Evolutionary conservation across 2,113 vertebrate species (phyloP).

Genomic region (Silurus asotus): DNA sequence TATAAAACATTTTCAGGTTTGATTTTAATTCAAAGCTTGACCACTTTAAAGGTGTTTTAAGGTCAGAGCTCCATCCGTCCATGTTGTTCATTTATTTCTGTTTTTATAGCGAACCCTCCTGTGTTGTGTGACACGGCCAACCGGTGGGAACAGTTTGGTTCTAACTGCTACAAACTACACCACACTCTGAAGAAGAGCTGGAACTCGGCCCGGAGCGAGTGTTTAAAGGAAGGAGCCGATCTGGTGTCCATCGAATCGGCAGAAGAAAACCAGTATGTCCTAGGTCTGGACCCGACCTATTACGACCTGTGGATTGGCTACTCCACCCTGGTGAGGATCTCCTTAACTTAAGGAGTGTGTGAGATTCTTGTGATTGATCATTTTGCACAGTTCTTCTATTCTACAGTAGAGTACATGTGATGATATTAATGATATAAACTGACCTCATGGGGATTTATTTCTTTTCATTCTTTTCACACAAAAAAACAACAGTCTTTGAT

Average conservation of each 20-base stretch:
- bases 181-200: constrained; percentile 62
- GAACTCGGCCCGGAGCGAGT: constrained; percentile 67
- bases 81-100: background rate
- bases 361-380: background rate
- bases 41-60: background rate
- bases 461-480: background rate
- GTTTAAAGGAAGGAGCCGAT: constrained; percentile 70
- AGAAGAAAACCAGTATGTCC: constrained; percentile 66
- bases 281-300: constrained; percentile 45
- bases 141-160: constrained; percentile 64
- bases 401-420: background rate
- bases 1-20: background rate
- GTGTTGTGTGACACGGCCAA: constrained; percentile 66
- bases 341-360: background rate
- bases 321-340: constrained; percentile 71
- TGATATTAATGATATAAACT: background rate
- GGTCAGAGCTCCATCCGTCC: background rate
- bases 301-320: constrained; percentile 74
- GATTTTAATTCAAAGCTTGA: background rate
- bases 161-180: constrained; percentile 73
- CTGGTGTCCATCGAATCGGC: constrained; percentile 67
- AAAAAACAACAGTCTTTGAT: background rate
- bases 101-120: constrained; percentile 65
- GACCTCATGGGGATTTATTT: background rate
- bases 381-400: background rate